phyloP scores from a whole-genome alignment of 2,888 invertebrate species.

The Mayetiola destructor region DNA sequence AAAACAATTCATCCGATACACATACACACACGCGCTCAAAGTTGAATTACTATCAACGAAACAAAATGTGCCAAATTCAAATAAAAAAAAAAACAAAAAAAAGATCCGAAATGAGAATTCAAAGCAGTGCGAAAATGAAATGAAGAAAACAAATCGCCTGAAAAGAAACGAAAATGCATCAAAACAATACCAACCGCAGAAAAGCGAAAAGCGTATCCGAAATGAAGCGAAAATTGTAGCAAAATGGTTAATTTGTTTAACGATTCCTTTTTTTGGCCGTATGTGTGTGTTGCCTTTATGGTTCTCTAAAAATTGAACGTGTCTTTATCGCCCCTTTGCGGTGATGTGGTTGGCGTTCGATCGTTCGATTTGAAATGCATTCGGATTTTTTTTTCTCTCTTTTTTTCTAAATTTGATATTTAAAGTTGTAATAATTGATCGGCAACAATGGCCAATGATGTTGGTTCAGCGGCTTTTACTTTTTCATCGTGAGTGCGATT shows the following conservation, averaged over 20 bases:
- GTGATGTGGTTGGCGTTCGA: background rate
- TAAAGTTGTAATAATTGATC: no score
- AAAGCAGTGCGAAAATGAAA: background rate
- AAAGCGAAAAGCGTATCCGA: background rate
- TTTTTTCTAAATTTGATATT: no score
- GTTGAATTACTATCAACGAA: no score
- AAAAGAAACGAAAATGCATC: background rate
- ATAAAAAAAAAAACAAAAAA: no score
- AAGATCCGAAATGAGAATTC: no score
- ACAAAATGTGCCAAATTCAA: no score
- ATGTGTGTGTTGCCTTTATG: background rate
- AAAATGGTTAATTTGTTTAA: background rate
- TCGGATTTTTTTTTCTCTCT: background rate
- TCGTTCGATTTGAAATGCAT: background rate
- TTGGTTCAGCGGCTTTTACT: no score
- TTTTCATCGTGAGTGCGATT: no score
- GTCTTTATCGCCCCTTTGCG: background rate
- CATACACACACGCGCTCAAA: no score
- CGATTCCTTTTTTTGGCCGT: background rate
- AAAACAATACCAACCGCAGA: conserved; percentile 4
- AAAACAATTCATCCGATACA: background rate
- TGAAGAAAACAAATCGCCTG: background rate
- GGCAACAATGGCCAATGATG: no score
- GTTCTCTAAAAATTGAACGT: no score
- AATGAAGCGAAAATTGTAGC: conserved; percentile 5